Evolutionary conservation across 2,113 vertebrate species (phyloP), one percentile per base, ranked within the genome.

Genomic region (Centrocercus urophasianus): DNA sequence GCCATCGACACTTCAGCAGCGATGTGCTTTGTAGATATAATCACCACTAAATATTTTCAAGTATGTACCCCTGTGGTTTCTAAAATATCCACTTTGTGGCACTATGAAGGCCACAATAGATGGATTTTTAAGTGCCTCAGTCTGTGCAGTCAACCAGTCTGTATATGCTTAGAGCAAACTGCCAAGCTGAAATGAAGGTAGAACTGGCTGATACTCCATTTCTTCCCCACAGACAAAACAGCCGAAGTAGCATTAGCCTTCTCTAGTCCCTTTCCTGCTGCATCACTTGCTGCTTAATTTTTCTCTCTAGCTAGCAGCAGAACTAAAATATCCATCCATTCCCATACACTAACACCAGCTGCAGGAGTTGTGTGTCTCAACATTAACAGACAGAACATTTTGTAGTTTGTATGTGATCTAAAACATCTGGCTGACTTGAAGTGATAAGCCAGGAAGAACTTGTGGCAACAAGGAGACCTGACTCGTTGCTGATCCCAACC

Each of bases 11-110:
- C 85, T 70, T 77, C 43, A 67, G 69, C 76, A 88, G 24, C 40
- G 65, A 61, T 69, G 71, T 91, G 91, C 89, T 95, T 95, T 95
- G 85, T 78, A 93, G 93, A 65, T 95, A 88, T 54, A 91, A 81
- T 95, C 89, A 72, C 45, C 3, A 0, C 70, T 95, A 93, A 96
- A 91, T 93, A 78, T 95, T 97, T 95, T 52, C 73, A 75, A 95
- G 52, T 81, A 88, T 32, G 1, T 77, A 54, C 56, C 56, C 79
- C n/a, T 89, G 89, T 0, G 60, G 63, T 71, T 93, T 93, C 83
- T 83, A 57, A 94, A 95, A 77, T 90, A 93, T 22, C 76, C 47
- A 85, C 64, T 86, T 86, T 78, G 69, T 91, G 94, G 85, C 85
- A 78, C 85, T 75, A 48, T 61, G 80, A 93, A 91, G 72, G 65